Conservation (phyloP, 2,888 invertebrate genomes). For the Pyrgus malvae region DNA sequence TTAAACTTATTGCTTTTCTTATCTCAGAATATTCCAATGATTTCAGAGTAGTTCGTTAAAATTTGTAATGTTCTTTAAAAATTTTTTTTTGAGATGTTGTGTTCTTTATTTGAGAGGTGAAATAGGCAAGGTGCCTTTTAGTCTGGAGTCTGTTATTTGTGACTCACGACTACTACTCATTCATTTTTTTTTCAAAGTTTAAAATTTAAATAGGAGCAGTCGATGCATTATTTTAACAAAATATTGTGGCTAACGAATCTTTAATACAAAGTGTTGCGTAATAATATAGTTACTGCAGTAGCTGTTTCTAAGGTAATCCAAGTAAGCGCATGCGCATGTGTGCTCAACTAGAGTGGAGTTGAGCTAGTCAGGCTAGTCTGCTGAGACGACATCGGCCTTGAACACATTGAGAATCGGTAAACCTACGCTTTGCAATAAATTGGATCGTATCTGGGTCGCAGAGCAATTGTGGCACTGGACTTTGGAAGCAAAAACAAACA, state of each 20-base stretch:
- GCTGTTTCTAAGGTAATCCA: neutral
- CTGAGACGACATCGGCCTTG: constrained; percentile 1
- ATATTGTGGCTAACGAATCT: too few species aligned
- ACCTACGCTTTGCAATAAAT: constrained; percentile 21
- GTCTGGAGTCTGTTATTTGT: too few species aligned
- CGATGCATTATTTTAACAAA: too few species aligned
- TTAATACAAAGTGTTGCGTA: too few species aligned
- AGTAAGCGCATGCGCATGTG: neutral
- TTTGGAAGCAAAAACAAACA: constrained; percentile 7
- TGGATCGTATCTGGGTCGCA: constrained; percentile 21
- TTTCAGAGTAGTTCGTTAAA: neutral
- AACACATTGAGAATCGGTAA: constrained; percentile 16
- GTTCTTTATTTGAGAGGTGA: too few species aligned
- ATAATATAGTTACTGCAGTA: neutral
- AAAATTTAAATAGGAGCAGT: too few species aligned
- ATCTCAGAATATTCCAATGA: neutral
- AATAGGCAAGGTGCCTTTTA: too few species aligned
- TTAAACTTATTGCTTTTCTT: neutral
- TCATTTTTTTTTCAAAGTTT: too few species aligned
- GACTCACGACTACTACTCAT: too few species aligned
- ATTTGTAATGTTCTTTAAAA: too few species aligned
- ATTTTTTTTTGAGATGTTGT: too few species aligned
- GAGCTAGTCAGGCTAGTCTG: neutral
- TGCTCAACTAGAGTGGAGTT: too few species aligned
- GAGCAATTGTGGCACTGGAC: constrained; percentile 16